These are phyloP conservation scores for Numenius phaeopus DNA, from an alignment of 2,797 vertebrate species.

Conservation along the genomic window DNA sequence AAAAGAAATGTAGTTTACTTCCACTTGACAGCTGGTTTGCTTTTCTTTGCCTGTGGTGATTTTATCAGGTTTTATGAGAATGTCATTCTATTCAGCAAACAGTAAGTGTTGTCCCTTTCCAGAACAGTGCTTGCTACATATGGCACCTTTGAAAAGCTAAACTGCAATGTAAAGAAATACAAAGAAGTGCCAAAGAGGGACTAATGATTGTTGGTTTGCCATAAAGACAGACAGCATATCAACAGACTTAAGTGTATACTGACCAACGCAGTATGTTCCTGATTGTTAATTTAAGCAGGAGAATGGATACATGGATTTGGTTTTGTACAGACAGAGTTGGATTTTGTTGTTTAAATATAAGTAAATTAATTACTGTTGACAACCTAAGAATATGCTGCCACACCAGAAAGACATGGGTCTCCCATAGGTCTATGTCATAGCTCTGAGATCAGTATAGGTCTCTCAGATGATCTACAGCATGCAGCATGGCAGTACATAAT, in stretches of 20 bases:
- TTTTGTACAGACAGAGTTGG: background rate
- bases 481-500: background rate
- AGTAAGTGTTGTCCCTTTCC: background rate
- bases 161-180: background rate
- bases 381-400: background rate
- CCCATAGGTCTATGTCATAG: background rate
- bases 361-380: background rate
- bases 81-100: background rate
- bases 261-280: background rate
- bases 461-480: background rate
- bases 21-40: background rate
- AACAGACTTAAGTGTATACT: background rate
- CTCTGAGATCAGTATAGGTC: background rate
- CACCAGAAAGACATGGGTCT: background rate
- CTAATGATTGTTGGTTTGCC: background rate
- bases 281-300: background rate
- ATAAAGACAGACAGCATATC: background rate
- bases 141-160: background rate
- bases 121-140: background rate
- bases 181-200: background rate
- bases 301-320: background rate
- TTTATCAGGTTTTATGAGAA: constrained; percentile 26
- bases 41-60: background rate
- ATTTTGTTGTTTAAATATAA: background rate
- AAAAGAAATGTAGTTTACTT: background rate